Conservation (phyloP, 2,888 invertebrate genomes). For the Ctenicera cuprea region DNA sequence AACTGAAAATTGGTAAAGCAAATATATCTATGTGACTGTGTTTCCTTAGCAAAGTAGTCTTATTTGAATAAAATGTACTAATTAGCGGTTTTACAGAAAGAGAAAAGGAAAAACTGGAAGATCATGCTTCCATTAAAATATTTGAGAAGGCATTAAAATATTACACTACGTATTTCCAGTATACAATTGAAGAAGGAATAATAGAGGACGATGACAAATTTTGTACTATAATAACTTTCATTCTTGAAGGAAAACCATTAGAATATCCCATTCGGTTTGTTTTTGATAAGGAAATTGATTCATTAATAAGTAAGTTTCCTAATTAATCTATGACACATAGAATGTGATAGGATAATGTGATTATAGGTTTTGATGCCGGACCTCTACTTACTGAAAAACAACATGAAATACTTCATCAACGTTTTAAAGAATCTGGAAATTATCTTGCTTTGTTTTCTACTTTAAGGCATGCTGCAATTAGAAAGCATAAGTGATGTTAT, state of each 20-base stretch:
- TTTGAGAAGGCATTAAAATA: conserved; percentile 2
- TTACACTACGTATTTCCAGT: conserved; percentile 10
- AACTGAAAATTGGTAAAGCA: not conserved
- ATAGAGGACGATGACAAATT: not conserved
- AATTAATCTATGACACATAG: not conserved
- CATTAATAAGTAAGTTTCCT: conserved; percentile 15
- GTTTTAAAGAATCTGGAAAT: conserved; percentile 16
- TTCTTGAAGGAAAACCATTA: conserved; percentile 6
- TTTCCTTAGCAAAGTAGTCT: no score
- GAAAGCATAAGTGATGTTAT: not conserved
- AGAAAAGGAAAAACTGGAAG: not conserved
- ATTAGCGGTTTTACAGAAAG: not conserved
- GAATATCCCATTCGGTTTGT: conserved; percentile 12
- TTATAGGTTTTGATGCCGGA: conserved; percentile 27
- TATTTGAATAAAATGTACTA: no score
- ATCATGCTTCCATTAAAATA: not conserved
- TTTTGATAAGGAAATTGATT: conserved; percentile 20
- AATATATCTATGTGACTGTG: not conserved
- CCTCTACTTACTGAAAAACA: conserved; percentile 7
- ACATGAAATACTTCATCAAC: conserved; percentile 5
- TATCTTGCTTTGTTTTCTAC: conserved; percentile 17
- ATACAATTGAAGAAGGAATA: not conserved
- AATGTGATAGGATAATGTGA: not conserved
- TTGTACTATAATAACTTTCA: conserved; percentile 20
- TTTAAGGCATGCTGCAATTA: not conserved